Percentiles rank a stretch among this genome's conserved stretches.
Evolutionary conservation across 92 coral and sea anemone genomes (phyloP).

Genomic region (Desmophyllum pertusum): DNA sequence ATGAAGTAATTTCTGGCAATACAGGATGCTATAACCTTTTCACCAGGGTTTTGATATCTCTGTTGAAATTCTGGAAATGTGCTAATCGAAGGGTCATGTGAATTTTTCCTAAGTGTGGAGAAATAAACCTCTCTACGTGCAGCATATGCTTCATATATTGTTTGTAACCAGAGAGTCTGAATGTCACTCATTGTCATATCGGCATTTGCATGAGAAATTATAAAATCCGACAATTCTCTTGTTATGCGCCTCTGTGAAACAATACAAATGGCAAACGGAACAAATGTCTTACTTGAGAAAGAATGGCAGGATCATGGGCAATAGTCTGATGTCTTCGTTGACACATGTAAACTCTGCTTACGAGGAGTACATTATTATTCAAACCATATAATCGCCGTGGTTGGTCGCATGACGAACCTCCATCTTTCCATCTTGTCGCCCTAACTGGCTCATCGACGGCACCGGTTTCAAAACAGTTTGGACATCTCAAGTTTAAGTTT

Average conservation of each 20-base stretch:
- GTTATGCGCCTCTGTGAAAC: constrained; percentile 59
- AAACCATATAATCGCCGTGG: constrained; percentile 24
- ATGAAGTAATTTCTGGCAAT: constrained; percentile 49
- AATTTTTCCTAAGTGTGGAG: background rate
- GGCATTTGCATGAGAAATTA: constrained; percentile 51
- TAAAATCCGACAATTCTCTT: constrained; percentile 39
- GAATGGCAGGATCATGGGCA: constrained; percentile 56
- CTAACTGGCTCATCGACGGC: constrained; percentile 24
- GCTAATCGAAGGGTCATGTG: background rate
- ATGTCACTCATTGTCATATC: constrained; percentile 58
- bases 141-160: constrained; percentile 36
- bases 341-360: constrained; percentile 61
- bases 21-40: constrained; percentile 47
- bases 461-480: constrained; percentile 51
- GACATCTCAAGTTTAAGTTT: constrained; percentile 52
- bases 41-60: too few relatives aligned
- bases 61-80: constrained; percentile 53
- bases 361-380: constrained; percentile 38
- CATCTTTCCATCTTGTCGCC: constrained; percentile 61
- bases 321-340: constrained; percentile 54
- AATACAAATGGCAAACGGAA: constrained; percentile 41
- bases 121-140: constrained; percentile 14
- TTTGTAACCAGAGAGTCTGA: constrained; percentile 60
- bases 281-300: constrained; percentile 40
- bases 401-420: constrained; percentile 30